phyloP scores from a whole-genome alignment of 2,797 vertebrate species.

The Zalophus californianus region DNA sequence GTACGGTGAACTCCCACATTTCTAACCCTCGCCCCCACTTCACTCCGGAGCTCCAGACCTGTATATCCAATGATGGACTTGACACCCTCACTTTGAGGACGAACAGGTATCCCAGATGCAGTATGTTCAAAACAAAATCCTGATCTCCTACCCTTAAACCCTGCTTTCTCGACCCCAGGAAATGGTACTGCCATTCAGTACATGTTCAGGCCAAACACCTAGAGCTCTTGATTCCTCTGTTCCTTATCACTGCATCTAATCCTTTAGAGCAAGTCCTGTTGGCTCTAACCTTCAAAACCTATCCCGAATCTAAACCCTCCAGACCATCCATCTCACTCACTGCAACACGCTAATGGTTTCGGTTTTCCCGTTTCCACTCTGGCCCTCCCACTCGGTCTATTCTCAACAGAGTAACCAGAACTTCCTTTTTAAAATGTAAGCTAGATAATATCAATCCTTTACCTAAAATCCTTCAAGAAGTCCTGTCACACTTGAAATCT shows the following conservation, averaged over 20 bases:
- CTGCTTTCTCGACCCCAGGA: background rate
- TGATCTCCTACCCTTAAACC: background rate
- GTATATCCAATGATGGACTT: background rate
- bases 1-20: background rate
- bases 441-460: background rate
- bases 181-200: background rate
- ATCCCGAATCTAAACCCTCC: background rate
- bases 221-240: background rate
- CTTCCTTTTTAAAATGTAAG: background rate
- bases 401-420: background rate
- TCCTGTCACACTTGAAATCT: constrained; percentile 18
- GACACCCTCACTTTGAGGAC: background rate
- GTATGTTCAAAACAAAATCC: background rate
- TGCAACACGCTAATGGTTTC: background rate
- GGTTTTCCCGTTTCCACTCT: background rate
- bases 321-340: background rate
- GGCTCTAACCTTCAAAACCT: background rate
- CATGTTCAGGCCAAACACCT: background rate
- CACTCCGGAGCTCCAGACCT: background rate
- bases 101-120: background rate
- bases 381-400: background rate
- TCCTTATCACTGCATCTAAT: background rate
- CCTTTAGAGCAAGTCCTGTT: background rate
- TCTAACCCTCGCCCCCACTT: constrained; percentile 21
- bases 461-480: constrained; percentile 29